Evolutionary conservation across 2,888 invertebrate genomes (phyloP).

Genomic region (Prenolepis imparis): DNA sequence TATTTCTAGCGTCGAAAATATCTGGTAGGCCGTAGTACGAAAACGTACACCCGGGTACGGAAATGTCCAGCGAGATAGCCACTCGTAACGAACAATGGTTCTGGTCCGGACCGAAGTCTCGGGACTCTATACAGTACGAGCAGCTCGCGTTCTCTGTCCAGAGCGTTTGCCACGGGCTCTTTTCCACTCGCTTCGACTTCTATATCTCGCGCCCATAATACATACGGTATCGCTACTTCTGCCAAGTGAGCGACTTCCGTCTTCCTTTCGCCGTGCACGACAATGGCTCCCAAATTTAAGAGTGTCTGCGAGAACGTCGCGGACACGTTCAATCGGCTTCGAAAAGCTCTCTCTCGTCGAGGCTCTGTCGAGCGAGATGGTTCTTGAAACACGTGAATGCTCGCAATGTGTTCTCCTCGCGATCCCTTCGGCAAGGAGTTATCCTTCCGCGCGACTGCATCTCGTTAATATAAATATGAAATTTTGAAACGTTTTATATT

Average conservation of each 20-base stretch:
- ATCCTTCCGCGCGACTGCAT: not conserved
- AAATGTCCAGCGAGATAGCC: constrained; percentile 84
- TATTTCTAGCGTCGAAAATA: constrained; percentile 73
- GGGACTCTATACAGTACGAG: constrained; percentile 37
- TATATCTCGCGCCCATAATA: constrained; percentile 62
- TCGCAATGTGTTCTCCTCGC: not conserved
- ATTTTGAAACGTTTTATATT: not conserved
- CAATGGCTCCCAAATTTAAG: constrained; percentile 84
- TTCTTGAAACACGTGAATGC: constrained; percentile 28
- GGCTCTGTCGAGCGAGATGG: not conserved
- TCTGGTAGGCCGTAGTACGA: constrained; percentile 67
- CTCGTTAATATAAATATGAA: not conserved
- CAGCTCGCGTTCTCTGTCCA: constrained; percentile 30
- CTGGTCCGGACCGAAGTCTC: constrained; percentile 78
- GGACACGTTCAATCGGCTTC: constrained; percentile 43
- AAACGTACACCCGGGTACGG: constrained; percentile 79
- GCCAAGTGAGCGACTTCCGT: constrained; percentile 84
- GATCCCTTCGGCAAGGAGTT: not conserved
- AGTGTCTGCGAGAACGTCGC: constrained; percentile 70
- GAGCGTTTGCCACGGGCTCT: constrained; percentile 17
- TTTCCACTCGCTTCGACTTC: constrained; percentile 35
- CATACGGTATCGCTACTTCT: constrained; percentile 82
- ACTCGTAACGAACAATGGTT: constrained; percentile 83
- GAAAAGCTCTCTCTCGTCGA: constrained; percentile 32
- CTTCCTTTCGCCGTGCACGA: constrained; percentile 78